Base-by-base conservation (phyloP, 1,140 invertebrate genomes). In the Copidosoma floridanum region DNA sequence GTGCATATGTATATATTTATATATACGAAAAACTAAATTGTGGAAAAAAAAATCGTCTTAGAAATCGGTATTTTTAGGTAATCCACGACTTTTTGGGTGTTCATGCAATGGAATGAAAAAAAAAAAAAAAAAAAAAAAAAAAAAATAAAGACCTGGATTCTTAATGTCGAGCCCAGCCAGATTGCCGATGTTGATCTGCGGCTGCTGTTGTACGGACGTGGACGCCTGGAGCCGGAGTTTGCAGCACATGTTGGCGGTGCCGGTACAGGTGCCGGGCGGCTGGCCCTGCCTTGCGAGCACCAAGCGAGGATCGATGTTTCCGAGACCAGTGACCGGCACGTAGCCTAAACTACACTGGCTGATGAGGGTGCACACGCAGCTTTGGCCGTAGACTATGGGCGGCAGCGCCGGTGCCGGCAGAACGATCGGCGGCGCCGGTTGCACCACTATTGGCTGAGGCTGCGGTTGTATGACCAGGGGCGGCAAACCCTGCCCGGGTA, bases 231-330 rank as follows among this genome's bases (percentile, higher is more conserved):
- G 35, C n/a, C n/a, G n/a, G 11, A 27, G 10, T 23, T 54, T 61
- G 27, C 16, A 56, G 5, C 60, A 38, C 23, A 57, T 16, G 3
- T 18, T 16, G 6, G 57, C 43, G 20, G 41, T 1, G 3, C 3
- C 8, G 10, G 5, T 2, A 21, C 52, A 59, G 6, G 16, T 38
- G 7, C 16, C 32, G 4, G 10, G 20, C 4, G 41, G 12, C 10
- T 53, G 26, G 23, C 29, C 23, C 23, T 67, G 66, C 2, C 66
- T 65, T 7, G 32, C 21, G 7, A 65, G 37, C 14, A 68, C 61
- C 4, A 68, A 44, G 23, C 69, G 20, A 1, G 72, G 67, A 32
- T 73, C 66, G 16, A 73, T 65, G 11, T 40, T 46, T 2, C 54
- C 12, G 57, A 0, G 64, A 54, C 0, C 61, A 55, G 1, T 65